Percentiles rank a stretch among this genome's conserved stretches.
Conservation (phyloP, 1,140 invertebrate species). For the Belonocnema kinseyi region DNA sequence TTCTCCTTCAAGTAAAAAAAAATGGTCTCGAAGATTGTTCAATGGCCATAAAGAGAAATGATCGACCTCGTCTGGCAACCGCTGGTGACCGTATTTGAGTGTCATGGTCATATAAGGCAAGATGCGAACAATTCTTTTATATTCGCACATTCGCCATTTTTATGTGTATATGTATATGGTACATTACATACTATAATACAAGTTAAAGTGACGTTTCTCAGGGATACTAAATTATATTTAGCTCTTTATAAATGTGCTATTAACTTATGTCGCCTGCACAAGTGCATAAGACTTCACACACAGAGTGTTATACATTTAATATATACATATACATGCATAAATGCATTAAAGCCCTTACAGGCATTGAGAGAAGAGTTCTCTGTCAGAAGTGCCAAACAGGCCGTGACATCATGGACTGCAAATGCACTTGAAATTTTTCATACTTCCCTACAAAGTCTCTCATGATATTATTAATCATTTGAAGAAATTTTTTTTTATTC, state of each 20-base stretch:
- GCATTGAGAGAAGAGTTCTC: conserved; percentile 16
- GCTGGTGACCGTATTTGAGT: conserved; percentile 12
- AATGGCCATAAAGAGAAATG: conserved; percentile 11
- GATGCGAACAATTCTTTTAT: conserved; percentile 3
- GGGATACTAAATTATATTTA: too few relatives aligned
- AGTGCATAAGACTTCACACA: too few relatives aligned
- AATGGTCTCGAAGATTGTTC: conserved; percentile 12
- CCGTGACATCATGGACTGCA: conserved; percentile 62
- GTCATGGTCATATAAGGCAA: not conserved
- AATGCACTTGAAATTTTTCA: conserved; percentile 47
- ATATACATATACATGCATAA: not conserved
- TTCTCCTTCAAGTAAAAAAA: conserved; percentile 11
- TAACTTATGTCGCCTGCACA: too few relatives aligned
- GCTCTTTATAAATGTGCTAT: too few relatives aligned
- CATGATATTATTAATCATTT: not conserved
- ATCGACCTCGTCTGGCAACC: conserved; percentile 26
- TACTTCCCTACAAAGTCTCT: conserved; percentile 15
- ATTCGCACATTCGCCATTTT: not conserved
- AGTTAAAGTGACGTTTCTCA: too few relatives aligned
- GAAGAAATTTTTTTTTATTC: too few relatives aligned
- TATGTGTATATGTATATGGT: too few relatives aligned
- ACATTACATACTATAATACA: too few relatives aligned
- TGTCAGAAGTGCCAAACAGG: conserved; percentile 48
- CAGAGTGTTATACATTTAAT: too few relatives aligned
- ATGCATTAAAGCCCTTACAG: conserved; percentile 17